Evolutionary conservation across 2,797 vertebrate species (phyloP), one percentile per base, ranked within the genome.

Genomic region (Macroramphosus scolopax): DNA sequence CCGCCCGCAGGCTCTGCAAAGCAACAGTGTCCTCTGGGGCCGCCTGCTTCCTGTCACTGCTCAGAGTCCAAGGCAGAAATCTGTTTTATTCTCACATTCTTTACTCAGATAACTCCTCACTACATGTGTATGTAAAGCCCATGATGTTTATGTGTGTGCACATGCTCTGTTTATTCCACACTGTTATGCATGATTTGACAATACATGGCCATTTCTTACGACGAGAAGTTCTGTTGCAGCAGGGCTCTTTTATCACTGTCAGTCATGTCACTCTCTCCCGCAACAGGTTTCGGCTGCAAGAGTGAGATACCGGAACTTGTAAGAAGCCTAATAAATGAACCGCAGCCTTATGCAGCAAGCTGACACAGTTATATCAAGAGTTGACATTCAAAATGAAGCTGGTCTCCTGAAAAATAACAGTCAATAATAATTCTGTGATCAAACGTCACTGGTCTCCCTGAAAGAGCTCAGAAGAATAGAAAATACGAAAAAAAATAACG

Each of bases 291-390:
- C 24, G 49, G 60, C 72, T 80, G 77, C 59, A 45, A 42, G 35
- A 37, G 29, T 53, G 61, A 77, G 75, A 78, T 77, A 77, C 53
- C n/a, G 61, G 15, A 63, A 43, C 44, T 55, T 65, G 37, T 77
- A 71, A 63, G 50, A 63, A 62, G 34, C 33, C 28, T 50, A 56
- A 43, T 26, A 31, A 41, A 44, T 1, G 1, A 69, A 32, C 8
- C 30, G 24, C 13, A 31, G 41, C 53, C 17, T 48, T 24, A 4
- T 18, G 38, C 40, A 31, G 45, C 3, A 5, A 10, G 40, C 36
- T 37, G 52, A 55, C 43, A 59, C 49, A 31, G 33, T 6, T 11
- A 34, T 63, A n/a, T n/a, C n/a, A 40, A 36, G 31, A 51, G 54
- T 17, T 5, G n/a, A 20, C 34, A 15, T 34, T 48, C 7, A 40